These are phyloP conservation scores for Neodiprion virginianus DNA, from an alignment of 1,140 invertebrate genomes.

Conservation along the genomic window DNA sequence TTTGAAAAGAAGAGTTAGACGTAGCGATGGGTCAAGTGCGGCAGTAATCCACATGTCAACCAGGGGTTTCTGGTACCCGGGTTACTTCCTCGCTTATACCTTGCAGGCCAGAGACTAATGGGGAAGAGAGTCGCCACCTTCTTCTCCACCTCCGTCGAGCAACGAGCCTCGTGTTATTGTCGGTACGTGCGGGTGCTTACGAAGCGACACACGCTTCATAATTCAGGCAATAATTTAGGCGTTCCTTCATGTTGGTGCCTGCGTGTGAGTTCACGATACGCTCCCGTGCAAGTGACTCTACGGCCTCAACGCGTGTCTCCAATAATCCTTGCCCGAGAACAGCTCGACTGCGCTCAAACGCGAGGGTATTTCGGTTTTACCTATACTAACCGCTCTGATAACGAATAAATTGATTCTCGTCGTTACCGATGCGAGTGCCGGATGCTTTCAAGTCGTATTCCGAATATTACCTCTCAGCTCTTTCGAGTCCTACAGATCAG, in stretches of 20 bases:
- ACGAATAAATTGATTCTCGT: no score
- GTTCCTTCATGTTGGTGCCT: no score
- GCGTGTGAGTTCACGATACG: no score
- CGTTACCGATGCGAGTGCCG: no score
- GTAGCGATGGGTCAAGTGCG: no score
- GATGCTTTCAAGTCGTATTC: no score
- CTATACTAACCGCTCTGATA: no score
- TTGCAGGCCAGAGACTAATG: background rate
- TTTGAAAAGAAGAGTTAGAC: no score
- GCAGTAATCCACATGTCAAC: no score
- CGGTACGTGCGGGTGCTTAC: conserved; percentile 11
- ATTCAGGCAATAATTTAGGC: background rate
- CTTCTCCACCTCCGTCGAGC: conserved; percentile 28
- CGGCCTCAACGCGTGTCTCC: background rate
- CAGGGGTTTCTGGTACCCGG: conserved; percentile 10
- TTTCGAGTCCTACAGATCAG: no score
- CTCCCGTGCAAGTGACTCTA: no score
- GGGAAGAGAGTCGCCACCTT: conserved; percentile 14
- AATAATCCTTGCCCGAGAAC: background rate
- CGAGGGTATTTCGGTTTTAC: background rate
- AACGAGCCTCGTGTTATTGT: conserved; percentile 25
- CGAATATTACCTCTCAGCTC: no score
- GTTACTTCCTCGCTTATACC: conserved; percentile 11
- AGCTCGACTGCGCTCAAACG: background rate
- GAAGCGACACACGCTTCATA: background rate